These are phyloP conservation scores for Cebus imitator DNA, from an alignment of 2,113 vertebrate species.

Conservation along the genomic window DNA sequence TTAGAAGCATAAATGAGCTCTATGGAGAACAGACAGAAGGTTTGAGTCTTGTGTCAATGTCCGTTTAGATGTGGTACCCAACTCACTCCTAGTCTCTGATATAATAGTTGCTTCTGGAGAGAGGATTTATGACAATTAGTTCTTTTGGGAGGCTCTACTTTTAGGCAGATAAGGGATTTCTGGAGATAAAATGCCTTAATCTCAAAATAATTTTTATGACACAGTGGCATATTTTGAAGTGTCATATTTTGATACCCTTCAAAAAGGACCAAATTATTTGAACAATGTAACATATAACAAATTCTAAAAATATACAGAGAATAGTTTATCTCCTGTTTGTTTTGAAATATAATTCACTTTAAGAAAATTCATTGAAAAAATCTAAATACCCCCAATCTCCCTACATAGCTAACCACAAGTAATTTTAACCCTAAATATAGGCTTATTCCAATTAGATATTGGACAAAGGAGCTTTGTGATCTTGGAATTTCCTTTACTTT, in stretches of 20 bases:
- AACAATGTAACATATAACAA: not conserved
- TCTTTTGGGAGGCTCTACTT: not conserved
- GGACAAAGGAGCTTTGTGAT: not conserved
- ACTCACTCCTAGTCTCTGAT: not conserved
- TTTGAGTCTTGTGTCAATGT: not conserved
- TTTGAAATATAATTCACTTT: not conserved
- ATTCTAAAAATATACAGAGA: not conserved
- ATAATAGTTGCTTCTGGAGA: not conserved
- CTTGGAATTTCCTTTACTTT: not conserved
- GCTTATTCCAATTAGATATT: not conserved
- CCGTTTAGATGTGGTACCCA: not conserved
- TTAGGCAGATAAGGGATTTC: not conserved
- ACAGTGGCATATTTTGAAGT: conserved; percentile 12
- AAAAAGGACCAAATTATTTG: not conserved
- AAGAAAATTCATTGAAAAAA: not conserved
- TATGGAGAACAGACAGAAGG: not conserved
- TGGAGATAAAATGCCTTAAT: not conserved
- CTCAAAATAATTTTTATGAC: conserved; percentile 6
- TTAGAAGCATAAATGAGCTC: not conserved
- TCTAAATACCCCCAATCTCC: not conserved
- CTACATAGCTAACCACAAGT: not conserved
- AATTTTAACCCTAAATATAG: conserved; percentile 9
- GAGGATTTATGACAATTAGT: not conserved
- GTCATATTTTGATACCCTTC: not conserved
- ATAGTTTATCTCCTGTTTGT: not conserved